Evolutionary conservation across 2,888 invertebrate species (phyloP), one percentile per base, ranked within the genome.

Genomic region (Lydus trimaculatus): DNA sequence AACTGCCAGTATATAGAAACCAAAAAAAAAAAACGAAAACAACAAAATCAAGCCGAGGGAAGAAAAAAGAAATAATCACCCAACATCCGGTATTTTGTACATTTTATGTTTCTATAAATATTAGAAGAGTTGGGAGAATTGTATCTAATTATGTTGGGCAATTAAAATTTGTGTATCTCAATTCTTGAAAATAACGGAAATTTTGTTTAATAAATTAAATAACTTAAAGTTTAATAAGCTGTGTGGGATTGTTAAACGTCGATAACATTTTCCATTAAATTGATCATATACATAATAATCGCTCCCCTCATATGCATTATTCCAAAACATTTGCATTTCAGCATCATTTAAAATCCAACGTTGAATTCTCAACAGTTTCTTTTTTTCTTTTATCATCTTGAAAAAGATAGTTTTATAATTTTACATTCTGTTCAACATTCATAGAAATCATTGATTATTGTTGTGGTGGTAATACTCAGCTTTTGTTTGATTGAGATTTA

Each of bases 281-380:
- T 78, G 76, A 73, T 76, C 72, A 71, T 72, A 73, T 71, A 73
- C 72, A 72, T 58, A 65, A 63, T 63, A 66, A 43, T 73, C 73
- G 71, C 4, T n/a, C 5, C 43, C 43, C 71, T 71, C 71, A 71
- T 73, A 77, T 75, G 75, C 76, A 79, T 82, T 79, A 81, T 82
- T 81, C 81, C 80, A 70, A 75, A 74, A 80, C 81, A 82, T 81
- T 83, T 81, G 79, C 80, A 81, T 77, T 73, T 72, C 71, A 69
- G 70, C 72, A 70, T 75, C 77, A 72, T 75, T 73, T 77, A 73
- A 74, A 48, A 48, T 48, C 48, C 48, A 2, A 20, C 48, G 20
- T 20, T 20, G 48, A 20, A 23, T 20, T 20, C 13, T 20, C 48
- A 20, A 20, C 39, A 17, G 20, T 48, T 9, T 11, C n/a, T n/a